Conservation (phyloP, 2,888 invertebrate genomes). For the Physocephala rufipes region DNA sequence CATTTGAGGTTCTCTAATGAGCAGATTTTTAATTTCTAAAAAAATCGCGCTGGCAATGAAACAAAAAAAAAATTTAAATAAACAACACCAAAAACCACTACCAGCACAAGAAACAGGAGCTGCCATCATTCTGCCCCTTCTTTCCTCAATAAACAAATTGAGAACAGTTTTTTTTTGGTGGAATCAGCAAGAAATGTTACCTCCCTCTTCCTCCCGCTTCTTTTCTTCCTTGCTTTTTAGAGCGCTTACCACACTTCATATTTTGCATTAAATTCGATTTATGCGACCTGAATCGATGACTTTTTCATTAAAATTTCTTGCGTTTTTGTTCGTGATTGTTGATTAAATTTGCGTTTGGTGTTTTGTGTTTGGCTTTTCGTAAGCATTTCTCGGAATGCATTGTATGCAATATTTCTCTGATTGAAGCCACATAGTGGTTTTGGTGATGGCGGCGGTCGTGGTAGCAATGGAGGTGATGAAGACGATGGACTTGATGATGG, state of each 20-base stretch:
- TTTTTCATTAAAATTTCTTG: too few relatives aligned
- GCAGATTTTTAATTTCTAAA: constrained; percentile 30
- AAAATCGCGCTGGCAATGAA: not conserved
- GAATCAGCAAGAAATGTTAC: constrained; percentile 39
- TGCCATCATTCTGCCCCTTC: constrained; percentile 6
- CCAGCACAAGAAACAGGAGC: not conserved
- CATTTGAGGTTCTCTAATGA: constrained; percentile 23
- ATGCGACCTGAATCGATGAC: too few relatives aligned
- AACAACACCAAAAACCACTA: not conserved
- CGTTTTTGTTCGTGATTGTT: too few relatives aligned
- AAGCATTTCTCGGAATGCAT: too few relatives aligned
- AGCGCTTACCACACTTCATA: not conserved
- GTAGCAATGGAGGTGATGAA: too few relatives aligned
- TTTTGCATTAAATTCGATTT: not conserved
- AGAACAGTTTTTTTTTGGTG: not conserved
- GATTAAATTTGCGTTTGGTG: too few relatives aligned
- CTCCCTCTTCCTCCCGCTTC: constrained; percentile 16
- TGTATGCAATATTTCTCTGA: too few relatives aligned
- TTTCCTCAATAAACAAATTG: constrained; percentile 34
- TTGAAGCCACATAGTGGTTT: too few relatives aligned
- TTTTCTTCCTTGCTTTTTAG: constrained; percentile 11
- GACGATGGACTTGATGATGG: too few relatives aligned
- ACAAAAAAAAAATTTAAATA: not conserved
- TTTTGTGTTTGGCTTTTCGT: not conserved
- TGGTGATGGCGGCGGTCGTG: too few relatives aligned